Evolutionary conservation across 1,140 invertebrate genomes (phyloP), one percentile per base, ranked within the genome.

Genomic region (Drosophila sucinea): DNA sequence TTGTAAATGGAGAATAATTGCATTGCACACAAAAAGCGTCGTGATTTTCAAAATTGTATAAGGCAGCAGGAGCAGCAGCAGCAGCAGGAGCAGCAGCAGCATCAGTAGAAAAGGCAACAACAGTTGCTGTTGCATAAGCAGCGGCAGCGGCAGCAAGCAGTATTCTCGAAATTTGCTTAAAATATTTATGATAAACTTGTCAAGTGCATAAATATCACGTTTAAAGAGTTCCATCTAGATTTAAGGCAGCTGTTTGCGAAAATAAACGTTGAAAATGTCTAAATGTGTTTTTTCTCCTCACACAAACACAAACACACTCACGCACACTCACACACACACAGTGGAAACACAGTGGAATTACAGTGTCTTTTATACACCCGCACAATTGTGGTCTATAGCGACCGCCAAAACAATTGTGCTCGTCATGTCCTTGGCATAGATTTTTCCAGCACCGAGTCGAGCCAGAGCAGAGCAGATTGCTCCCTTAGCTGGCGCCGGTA

Each of bases 1-100:
- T 89, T 89, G 84, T 87, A 87, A 87, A 87, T 87, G 84, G 77
- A 87, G 70, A 84, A 89, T 87, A 87, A 87, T 87, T 87, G 84
- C 77, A 80, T 89, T 83, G 77, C 73, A 70, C 61, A 83, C 64
- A 70, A 79, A 83, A 78, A 77, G 44, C 73, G 77, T 72, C 41
- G 67, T 70, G 83, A 85, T 83, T 86, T 79, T 75, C 57, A 71
- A 82, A 51, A 87, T 85, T 85, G 67, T 74, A 74, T 69, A 77
- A 81, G 60, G 63, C 62, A 80, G 67, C 33, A 70, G 61, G 61
- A 54, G 35, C 10, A 71, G 38, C 3, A 58, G 38, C 17, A 70
- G 25, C 25, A 70, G 38, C 10, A 47, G n/a, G 7, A 32, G 17
- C 10, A 40, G 25, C 33, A 60, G 25, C 30, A 44, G 35, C 40